These are phyloP conservation scores for Gryllus longicercus DNA, from an alignment of 2,888 invertebrate genomes.

Conservation along the genomic window DNA sequence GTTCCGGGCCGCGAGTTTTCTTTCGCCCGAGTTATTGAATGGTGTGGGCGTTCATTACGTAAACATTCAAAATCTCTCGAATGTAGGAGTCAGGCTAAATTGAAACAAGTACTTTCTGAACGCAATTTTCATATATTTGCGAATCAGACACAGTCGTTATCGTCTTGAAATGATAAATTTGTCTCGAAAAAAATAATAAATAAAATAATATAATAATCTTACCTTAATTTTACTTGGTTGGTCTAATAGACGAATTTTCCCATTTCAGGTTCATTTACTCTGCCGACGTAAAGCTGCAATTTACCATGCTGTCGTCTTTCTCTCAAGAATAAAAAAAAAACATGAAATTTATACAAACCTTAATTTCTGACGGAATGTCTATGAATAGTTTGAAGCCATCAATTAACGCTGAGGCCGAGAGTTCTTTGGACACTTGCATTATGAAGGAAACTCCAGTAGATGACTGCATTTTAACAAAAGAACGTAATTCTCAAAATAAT, in stretches of 20 bases:
- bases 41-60: too few relatives aligned
- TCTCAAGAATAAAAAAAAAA: slow-evolving; percentile 6
- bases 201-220: too few relatives aligned
- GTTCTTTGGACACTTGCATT: not conserved
- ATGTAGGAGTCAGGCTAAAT: too few relatives aligned
- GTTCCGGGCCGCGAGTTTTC: too few relatives aligned
- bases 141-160: too few relatives aligned
- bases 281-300: not conserved
- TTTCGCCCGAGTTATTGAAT: too few relatives aligned
- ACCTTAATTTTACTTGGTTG: too few relatives aligned
- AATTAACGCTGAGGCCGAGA: not conserved
- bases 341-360: slow-evolving; percentile 1
- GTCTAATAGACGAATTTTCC: not conserved
- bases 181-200: too few relatives aligned
- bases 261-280: not conserved
- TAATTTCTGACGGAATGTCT: not conserved
- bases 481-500: not conserved
- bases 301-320: not conserved
- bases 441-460: not conserved
- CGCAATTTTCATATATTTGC: too few relatives aligned
- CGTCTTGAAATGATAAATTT: too few relatives aligned
- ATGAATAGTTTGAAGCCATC: slow-evolving; percentile 1
- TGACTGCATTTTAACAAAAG: not conserved
- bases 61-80: too few relatives aligned
- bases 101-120: too few relatives aligned